Conservation (phyloP, 2,113 vertebrate species). For the Platichthys flesus region DNA sequence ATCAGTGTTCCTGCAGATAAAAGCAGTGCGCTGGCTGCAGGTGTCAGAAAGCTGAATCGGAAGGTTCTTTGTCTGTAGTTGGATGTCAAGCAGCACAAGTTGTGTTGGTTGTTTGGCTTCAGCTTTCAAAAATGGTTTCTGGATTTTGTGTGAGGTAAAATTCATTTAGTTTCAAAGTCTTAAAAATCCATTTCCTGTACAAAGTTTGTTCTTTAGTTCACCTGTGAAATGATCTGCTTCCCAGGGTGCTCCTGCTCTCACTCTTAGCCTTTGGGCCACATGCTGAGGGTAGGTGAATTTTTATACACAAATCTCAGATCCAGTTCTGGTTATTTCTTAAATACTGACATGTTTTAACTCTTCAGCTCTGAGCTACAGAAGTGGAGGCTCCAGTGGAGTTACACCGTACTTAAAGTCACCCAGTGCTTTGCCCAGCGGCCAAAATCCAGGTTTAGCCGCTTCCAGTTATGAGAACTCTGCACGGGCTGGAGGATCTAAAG, state of each 20-base stretch:
- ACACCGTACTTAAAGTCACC: background rate
- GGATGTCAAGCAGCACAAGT: background rate
- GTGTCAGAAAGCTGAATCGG: background rate
- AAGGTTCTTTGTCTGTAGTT: background rate
- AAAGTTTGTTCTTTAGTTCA: background rate
- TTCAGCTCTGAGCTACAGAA: constrained; percentile 23
- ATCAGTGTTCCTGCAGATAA: background rate
- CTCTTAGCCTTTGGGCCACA: background rate
- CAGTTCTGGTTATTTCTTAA: background rate
- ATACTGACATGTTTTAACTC: background rate
- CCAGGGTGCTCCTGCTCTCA: constrained; percentile 38
- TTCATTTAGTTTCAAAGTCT: background rate
- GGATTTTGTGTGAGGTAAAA: constrained; percentile 37
- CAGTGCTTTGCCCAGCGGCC: too few species aligned
- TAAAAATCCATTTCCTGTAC: background rate
- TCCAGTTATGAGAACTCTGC: fast-evolving
- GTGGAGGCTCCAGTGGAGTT: background rate
- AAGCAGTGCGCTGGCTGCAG: background rate
- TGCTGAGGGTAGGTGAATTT: background rate
- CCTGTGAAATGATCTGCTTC: background rate
- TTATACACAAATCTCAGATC: background rate
- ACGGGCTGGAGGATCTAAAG: background rate
- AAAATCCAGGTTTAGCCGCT: background rate
- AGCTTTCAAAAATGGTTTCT: background rate
- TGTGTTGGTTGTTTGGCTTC: background rate